Conservation (phyloP, 2,797 vertebrate species). For the Anabacerthia variegaticeps region DNA sequence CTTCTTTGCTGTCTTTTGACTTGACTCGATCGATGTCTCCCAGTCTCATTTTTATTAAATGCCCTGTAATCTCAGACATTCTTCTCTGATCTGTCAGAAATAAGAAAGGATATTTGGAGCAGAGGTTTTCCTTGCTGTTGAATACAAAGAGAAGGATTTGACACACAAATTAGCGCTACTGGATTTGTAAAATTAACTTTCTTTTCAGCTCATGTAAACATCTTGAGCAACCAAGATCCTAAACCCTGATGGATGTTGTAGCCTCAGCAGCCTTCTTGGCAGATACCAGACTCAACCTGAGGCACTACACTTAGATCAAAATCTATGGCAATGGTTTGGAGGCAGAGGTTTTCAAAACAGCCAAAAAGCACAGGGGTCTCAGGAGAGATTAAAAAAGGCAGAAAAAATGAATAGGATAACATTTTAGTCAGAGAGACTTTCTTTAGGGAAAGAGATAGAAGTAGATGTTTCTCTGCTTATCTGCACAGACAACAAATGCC, state of each 20-base stretch:
- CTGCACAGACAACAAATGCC: not conserved
- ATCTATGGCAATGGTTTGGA: not conserved
- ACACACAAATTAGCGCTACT: not conserved
- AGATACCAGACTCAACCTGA: not conserved
- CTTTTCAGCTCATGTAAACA: not conserved
- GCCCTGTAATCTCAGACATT: slow-evolving; percentile 92
- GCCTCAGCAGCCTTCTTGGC: not conserved
- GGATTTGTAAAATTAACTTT: not conserved
- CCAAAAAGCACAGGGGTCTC: not conserved
- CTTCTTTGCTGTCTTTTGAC: slow-evolving; percentile 90
- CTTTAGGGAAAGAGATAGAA: not conserved
- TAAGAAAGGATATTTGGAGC: not conserved
- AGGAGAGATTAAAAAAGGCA: not conserved
- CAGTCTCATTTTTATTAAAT: slow-evolving; percentile 93
- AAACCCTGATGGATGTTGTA: not conserved
- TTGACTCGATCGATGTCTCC: slow-evolving; percentile 89
- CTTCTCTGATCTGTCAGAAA: slow-evolving; percentile 88
- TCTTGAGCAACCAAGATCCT: not conserved
- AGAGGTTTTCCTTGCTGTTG: not conserved
- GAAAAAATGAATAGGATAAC: not conserved
- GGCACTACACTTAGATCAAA: not conserved
- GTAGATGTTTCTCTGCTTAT: not conserved
- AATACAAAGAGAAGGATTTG: not conserved
- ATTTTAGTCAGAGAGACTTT: not conserved
- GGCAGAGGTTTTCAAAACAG: not conserved